Evolutionary conservation across 2,888 invertebrate species (phyloP), one percentile per base, ranked within the genome.

Genomic region (Cataglyphis albicans): DNA sequence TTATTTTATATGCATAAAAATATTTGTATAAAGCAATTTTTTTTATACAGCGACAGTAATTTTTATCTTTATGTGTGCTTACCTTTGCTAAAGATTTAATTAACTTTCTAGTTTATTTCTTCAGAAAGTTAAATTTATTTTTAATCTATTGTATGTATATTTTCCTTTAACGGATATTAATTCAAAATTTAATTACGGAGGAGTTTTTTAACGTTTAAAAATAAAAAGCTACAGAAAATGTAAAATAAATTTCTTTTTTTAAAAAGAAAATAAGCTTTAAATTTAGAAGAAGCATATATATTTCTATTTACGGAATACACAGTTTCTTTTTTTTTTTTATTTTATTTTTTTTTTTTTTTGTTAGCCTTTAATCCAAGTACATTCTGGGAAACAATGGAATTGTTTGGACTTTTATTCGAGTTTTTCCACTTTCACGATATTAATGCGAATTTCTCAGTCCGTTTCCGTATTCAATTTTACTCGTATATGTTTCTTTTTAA

Each of bases 361-460:
- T 75, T 64, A 21, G 74, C 63, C 41, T 74, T 74, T 74, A 74
- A 74, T 74, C 32, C 25, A 32, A 15, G 3, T 63, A 63, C 32
- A 74, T 74, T 74, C 63, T 74, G n/a, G 5, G 64, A 48, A 74
- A 15, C 64, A 32, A 48, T 74, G 64, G 64, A 74, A 74, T 64
- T 74, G 64, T 74, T 74, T 64, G 64, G 48, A 48, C 38, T 74
- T 74, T 29, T 48, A 64, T 74, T 32, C 44, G 44, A 64, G 21
- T 48, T 75, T 75, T 64, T 48, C 2, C 29, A 61, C 63, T 29
- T 64, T 32, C 64, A 6, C 64, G 32, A 44, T 74, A 12, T 25
- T 63, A 74, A 57, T 44, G 21, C n/a, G 18, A 64, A 64, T 75
- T 73, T 75, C 63, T 75, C 65, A 75, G 64, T 64, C 64, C 35